Evolutionary conservation across 2,888 invertebrate species (phyloP).

Genomic region (Lepidochrysops patricia): DNA sequence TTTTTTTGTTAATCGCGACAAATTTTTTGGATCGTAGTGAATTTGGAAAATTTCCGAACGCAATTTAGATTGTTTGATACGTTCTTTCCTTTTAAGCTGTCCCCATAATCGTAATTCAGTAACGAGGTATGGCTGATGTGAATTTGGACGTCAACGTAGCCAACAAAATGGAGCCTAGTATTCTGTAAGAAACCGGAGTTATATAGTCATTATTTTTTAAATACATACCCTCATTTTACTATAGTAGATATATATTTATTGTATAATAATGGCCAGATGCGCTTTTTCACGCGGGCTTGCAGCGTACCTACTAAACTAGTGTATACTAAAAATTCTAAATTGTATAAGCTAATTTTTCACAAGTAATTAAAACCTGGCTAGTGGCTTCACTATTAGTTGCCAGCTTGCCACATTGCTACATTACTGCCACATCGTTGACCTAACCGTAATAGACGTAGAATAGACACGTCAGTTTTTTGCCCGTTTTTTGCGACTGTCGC

Average conservation of each 20-base stretch:
- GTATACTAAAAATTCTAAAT: no score
- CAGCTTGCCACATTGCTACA: no score
- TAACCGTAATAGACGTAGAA: slow-evolving; percentile 8
- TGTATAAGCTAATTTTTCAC: no score
- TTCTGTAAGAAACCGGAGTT: neutral
- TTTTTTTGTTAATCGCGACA: slow-evolving; percentile 1
- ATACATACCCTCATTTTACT: no score
- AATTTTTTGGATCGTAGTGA: neutral
- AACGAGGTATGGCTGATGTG: neutral
- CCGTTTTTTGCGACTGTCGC: slow-evolving; percentile 29
- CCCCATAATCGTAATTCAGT: neutral
- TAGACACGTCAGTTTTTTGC: slow-evolving; percentile 20
- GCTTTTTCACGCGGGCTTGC: no score
- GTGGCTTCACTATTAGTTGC: neutral
- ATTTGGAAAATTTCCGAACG: neutral
- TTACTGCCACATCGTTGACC: neutral
- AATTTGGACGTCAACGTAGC: neutral
- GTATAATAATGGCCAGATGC: no score
- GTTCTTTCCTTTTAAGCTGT: neutral
- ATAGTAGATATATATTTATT: no score
- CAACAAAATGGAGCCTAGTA: no score
- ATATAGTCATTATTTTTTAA: neutral
- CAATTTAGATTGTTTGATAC: slow-evolving; percentile 1
- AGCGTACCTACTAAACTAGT: no score
- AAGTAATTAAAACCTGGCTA: no score